A percentile compares a stretch with the other conserved stretches of the same genome.
Conservation (phyloP, 1,140 invertebrate genomes). For the Macrocentrus cingulum region DNA sequence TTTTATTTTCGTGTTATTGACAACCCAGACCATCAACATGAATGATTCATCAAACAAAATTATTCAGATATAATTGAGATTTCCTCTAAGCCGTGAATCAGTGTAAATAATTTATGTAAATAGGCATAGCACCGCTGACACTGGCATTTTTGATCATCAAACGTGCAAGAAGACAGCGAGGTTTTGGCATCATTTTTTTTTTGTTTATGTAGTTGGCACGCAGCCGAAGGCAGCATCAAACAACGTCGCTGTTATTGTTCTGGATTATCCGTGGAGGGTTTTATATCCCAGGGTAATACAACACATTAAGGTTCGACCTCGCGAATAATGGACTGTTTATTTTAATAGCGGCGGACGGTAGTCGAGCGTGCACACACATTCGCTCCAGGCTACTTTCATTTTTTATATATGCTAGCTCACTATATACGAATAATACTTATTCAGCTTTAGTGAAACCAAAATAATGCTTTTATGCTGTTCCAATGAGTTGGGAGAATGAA, state of each 20-base stretch:
- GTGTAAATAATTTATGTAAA: no score
- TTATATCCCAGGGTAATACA: slow-evolving; percentile 33
- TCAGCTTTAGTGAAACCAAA: background rate
- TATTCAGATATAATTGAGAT: no score
- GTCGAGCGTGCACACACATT: slow-evolving; percentile 17
- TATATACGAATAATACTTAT: background rate
- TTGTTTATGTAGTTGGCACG: slow-evolving; percentile 23
- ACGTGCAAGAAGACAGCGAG: background rate
- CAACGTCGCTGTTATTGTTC: slow-evolving; percentile 46
- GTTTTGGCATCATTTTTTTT: background rate
- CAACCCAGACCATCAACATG: no score
- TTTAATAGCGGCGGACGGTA: slow-evolving; percentile 44
- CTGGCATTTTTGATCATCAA: no score
- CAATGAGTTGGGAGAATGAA: no score
- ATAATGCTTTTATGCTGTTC: background rate
- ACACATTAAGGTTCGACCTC: slow-evolving; percentile 39
- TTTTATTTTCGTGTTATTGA: no score
- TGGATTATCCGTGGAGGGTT: slow-evolving; percentile 44
- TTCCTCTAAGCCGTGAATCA: no score
- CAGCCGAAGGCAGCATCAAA: slow-evolving; percentile 33
- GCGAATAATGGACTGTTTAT: slow-evolving; percentile 50
- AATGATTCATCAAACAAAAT: no score
- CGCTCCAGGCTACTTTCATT: slow-evolving; percentile 1
- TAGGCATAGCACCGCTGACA: no score
- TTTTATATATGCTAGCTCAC: background rate